Percentiles rank a stretch among this genome's conserved stretches.
phyloP scores from a whole-genome alignment of 2,888 invertebrate species.

The Teleiodes luculella region DNA sequence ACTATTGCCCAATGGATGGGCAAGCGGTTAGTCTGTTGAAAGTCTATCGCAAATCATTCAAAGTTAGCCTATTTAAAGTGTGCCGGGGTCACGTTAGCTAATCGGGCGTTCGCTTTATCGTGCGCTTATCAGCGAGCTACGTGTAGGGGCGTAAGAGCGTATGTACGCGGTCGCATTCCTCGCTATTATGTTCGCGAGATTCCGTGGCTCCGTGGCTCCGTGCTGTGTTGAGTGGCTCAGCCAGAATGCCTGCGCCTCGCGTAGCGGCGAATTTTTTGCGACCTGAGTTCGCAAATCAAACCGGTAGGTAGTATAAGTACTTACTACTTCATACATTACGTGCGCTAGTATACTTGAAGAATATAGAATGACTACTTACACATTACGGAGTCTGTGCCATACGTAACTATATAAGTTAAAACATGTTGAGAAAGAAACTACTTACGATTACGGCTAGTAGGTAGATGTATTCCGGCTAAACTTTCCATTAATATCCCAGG shows the following conservation, averaged over 20 bases:
- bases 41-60: constrained; percentile 13
- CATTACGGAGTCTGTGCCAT: not conserved
- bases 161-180: constrained; percentile 59
- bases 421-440: not conserved
- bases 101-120: constrained; percentile 67
- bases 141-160: constrained; percentile 43
- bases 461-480: no score
- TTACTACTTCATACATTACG: constrained; percentile 13
- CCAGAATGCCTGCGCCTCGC: constrained; percentile 40
- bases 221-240: constrained; percentile 22
- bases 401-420: not conserved
- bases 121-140: constrained; percentile 59
- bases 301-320: constrained; percentile 50
- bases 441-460: not conserved
- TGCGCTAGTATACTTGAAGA: constrained; percentile 1
- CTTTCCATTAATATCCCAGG: no score
- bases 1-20: constrained; percentile 10
- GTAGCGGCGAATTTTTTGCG: constrained; percentile 73
- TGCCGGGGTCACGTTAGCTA: constrained; percentile 49
- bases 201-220: constrained; percentile 48
- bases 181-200: constrained; percentile 68
- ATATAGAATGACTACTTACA: no score
- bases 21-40: constrained; percentile 12
- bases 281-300: constrained; percentile 63
- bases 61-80: constrained; percentile 14